Evolutionary conservation across 2,797 vertebrate species (phyloP), one percentile per base, ranked within the genome.

Genomic region (Macroramphosus scolopax): DNA sequence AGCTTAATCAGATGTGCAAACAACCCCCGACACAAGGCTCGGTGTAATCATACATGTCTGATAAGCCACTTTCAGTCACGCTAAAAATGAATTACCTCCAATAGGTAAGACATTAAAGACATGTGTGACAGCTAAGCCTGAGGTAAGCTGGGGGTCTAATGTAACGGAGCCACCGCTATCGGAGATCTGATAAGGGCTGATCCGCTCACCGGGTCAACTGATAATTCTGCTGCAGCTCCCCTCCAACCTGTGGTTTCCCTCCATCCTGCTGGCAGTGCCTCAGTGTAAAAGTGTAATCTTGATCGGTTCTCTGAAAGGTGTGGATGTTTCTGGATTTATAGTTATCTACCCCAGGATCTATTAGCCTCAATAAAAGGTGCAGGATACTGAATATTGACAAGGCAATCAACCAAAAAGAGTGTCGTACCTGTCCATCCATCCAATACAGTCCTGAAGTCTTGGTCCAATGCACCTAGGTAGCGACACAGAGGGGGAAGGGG

Each of bases 391-490:
- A 32, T 42, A 51, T 29, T 40, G 26, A 75, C 57, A 8, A 33
- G 38, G 20, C 22, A 47, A 40, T 29, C 28, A 1, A 13, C 14
- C 8, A 9, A 9, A 33, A 22, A 22, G 20, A 3, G 3, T 28
- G 24, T 25, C 18, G 10, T 95, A 98, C 96, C 96, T 96, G 93
- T 98, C 96, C 93, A 97, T 96, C 91, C 96, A 92, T 77, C 96
- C 96, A 42, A 96, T 91, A 84, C 96, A 98, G 89, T 98, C 96
- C 82, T 98, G 95, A 12, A 95, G 86, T 77, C 89, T 91, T 10
- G 95, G 93, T 68, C 96, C 96, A 76, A 92, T 88, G 87, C 96
- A 98, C 84, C 96, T 98, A 84, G 18, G 49, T 28, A 63, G 55
- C 65, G 41, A 63, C 1, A 11, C 20, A 22, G 20, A 22, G 6